Evolutionary conservation across 2,797 vertebrate genomes (phyloP), one percentile per base, ranked within the genome.

Genomic region (Phrynocephalus guinanensis): DNA sequence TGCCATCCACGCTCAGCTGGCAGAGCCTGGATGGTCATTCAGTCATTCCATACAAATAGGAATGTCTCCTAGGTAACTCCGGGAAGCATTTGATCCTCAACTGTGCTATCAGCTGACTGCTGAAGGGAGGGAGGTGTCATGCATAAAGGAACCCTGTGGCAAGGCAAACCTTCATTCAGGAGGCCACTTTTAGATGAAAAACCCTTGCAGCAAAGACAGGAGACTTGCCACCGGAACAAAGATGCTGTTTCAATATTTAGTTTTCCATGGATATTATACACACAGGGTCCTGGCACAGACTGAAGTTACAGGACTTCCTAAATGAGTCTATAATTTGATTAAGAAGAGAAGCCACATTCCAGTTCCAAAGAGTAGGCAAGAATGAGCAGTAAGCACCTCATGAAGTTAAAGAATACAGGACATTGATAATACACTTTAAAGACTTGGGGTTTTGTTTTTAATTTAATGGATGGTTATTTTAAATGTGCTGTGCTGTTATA

Each of bases 131-230:
- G 33, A 48, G 26, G 63, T 52, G 5, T 20, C 3, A 30, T 3
- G 30, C 82, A 83, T 0, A 0, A 48, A 83, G 48, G 44, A 60
- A 13, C 5, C 38, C 18, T 0, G 5, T n/a, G 13, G 38, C 77
- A 75, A 56, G 44, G 60, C 60, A 18, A 44, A 1, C n/a, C 33
- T 44, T 50, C 24, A 79, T 82, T 87, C 56, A 48, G 13, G n/a
- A 52, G 24, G 33, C 50, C 2, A 48, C 20, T 83, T 81, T 38
- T 66, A 86, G 13, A 80, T 0, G 0, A 0, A 0, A 67, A 28
- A 5, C n/a, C 63, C 52, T 67, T 68, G 87, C 48, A 87, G 5
- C 22, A 70, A 70, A 33, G 26, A 75, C 0, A 82, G 73, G 82
- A 6, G 22, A 0, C 0, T 71, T 75, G 66, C 80, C 6, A 24